A percentile compares a stretch with the other conserved stretches of the same genome.
Conservation (phyloP, 1,140 invertebrate species). For the Eriocheir sinensis region DNA sequence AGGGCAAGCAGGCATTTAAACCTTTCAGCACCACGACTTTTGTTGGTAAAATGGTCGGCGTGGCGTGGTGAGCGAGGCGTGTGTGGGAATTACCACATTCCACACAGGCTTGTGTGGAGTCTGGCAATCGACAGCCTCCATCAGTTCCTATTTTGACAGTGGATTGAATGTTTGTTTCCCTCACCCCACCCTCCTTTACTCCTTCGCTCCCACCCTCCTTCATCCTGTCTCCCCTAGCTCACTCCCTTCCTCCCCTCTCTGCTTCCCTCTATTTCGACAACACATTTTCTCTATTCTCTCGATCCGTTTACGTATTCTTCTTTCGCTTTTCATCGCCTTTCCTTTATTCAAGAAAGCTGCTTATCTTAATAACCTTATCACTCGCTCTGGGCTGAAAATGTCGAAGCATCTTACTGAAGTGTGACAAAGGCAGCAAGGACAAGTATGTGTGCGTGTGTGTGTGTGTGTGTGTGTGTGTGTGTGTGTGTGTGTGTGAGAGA, state of each 20-base stretch:
- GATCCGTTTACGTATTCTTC: background rate
- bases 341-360: background rate
- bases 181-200: background rate
- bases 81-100: conserved; percentile 12
- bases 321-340: background rate
- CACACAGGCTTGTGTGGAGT: background rate
- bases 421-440: background rate
- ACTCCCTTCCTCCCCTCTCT: too few species aligned
- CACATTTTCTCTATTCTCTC: too few species aligned
- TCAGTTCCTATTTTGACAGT: conserved; percentile 49
- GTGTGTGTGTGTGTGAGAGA: background rate
- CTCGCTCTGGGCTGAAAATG: too few species aligned
- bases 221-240: too few species aligned
- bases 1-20: background rate
- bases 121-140: conserved; percentile 19
- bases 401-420: background rate
- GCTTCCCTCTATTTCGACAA: too few species aligned
- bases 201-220: too few species aligned
- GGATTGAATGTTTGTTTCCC: conserved; percentile 27
- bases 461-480: background rate
- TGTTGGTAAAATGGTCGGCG: background rate
- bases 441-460: background rate
- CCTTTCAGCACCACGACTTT: background rate
- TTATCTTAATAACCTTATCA: background rate
- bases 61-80: background rate